Base-by-base conservation (phyloP, 2,888 invertebrate genomes). In the Himalopsyche anomala region DNA sequence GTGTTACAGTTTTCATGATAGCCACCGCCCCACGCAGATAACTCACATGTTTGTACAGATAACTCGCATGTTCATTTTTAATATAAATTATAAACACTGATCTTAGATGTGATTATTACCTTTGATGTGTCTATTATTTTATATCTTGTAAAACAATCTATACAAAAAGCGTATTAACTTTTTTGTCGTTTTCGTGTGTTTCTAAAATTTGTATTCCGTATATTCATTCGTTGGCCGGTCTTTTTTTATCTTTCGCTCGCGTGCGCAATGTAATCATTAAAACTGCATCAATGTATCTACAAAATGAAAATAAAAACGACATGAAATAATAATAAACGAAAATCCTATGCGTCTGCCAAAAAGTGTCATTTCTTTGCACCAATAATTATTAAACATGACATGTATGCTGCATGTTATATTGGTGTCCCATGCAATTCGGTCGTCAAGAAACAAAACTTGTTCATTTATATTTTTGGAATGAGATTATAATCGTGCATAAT, bases 271-370 rank as follows among this genome's bases (percentile, higher is more conserved):
- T 28, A 62, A 28, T 62, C 62, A 62, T 62, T 62, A 62, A 62
- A 62, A 62, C 62, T 62, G 62, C 62, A 62, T 62, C 62, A 62
- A 62, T 62, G 62, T 62, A 62, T 62, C 62, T 28, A n/a, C 62
- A 19, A 62, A 56, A 19, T 19, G 6, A 62, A n/a, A 62, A 62
- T 62, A 62, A 62, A 62, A 62, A 62, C n/a, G 62, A 2, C 62
- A 28, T 62, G 2, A 62, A 62, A 19, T 19, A 62, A 62, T 5
- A 28, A 62, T n/a, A 19, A 19, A 62, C 62, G n/a, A 28, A 62
- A 62, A 62, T 11, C n/a, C 28, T 19, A 1, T 62, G n/a, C 62
- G 62, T 62, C 28, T 62, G 62, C 62, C 62, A 62, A 62, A 62
- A 62, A 62, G 19, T 62, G 62, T 62, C 62, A 62, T 28, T 62